phyloP scores from a whole-genome alignment of 2,888 invertebrate species.

The Cepaea hortensis region DNA sequence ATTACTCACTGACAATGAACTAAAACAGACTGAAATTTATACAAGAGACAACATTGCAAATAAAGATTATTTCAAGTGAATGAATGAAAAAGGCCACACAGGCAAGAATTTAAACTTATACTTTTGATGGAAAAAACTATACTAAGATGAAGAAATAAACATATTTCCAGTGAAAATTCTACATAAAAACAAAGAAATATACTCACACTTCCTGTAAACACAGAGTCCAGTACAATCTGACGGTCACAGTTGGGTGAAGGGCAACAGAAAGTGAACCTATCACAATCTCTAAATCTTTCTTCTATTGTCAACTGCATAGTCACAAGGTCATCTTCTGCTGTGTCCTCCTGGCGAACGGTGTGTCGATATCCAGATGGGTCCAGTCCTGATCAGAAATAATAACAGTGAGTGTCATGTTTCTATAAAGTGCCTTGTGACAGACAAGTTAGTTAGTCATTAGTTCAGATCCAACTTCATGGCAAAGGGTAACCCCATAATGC shows the following conservation, averaged over 20 bases:
- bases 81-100: no score
- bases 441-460: no score
- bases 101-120: no score
- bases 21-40: no score
- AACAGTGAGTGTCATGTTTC: background rate
- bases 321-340: constrained; percentile 74
- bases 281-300: constrained; percentile 80
- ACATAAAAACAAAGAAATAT: background rate
- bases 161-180: no score
- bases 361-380: constrained; percentile 77
- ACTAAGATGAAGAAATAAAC: no score
- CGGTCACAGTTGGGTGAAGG: constrained; percentile 76
- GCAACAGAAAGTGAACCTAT: constrained; percentile 81
- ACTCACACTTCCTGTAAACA: constrained; percentile 70
- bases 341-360: constrained; percentile 64
- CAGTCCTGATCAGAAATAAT: constrained; percentile 72
- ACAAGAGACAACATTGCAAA: no score
- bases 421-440: background rate
- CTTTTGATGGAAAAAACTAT: no score
- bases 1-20: no score
- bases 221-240: constrained; percentile 78
- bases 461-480: no score
- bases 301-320: constrained; percentile 75
- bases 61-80: no score
- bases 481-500: no score